Evolutionary conservation across 2,888 invertebrate genomes (phyloP), one percentile per base, ranked within the genome.

Genomic region (Hetaerina titia): DNA sequence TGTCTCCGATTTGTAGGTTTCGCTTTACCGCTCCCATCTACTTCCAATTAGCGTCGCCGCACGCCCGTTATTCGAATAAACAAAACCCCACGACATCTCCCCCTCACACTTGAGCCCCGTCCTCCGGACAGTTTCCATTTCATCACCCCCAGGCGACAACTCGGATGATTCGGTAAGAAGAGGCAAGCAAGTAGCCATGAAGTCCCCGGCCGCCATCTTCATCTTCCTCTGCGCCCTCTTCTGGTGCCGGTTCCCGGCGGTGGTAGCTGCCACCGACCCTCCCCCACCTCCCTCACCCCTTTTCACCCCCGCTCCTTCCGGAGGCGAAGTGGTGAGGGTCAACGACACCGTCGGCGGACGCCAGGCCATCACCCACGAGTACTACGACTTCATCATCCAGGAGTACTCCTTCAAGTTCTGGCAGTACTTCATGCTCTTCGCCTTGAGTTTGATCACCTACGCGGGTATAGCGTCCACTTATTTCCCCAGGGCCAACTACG

Each of bases 371-470:
- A 92, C 64, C 0, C 31, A 92, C 31, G 95, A 95, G 0, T 98
- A 98, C 96, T 98, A 98, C 96, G 98, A 98, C 96, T 98, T 98
- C 97, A 97, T 98, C 95, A 98, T 98, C 96, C 98, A 98, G 96
- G 98, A 98, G 96, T 98, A 98, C 5, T 98, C 98, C 31, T 98
- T 98, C 97, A 98, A 98, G 96, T 98, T 98, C 97, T 98, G 98
- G 98, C 98, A 98, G 64, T 98, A 97, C 15, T 98, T 98, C 96
- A 98, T 98, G 97, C 98, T 98, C 90, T 98, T 98, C 96, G 98
- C 98, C 13, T 98, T 98, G 0, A 97, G 98, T 13, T 97, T 98
- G 89, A 97, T 98, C 60, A 98, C 98, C 96, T 98, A 98, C 97
- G 98, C 98, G 95, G 98, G 98, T 95, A 97, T 98, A 96, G 98